Evolutionary conservation across 1,140 invertebrate species (phyloP).

Genomic region (Aplysia californica): DNA sequence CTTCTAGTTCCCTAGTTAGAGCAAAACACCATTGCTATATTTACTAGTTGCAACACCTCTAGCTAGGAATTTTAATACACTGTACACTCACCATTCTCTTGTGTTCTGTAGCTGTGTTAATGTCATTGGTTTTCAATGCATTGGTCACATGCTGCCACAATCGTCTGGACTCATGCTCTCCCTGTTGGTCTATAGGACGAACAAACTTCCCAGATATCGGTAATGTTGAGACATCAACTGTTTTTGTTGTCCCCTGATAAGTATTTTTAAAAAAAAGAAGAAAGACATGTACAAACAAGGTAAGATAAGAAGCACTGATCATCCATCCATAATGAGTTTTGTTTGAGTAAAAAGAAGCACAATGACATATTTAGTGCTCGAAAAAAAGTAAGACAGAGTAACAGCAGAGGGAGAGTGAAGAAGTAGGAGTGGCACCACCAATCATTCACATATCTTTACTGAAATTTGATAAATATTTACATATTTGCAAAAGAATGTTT

Average conservation of each 20-base stretch:
- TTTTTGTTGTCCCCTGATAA: constrained; percentile 49
- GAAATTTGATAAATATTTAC: too few relatives aligned
- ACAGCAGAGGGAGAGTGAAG: too few relatives aligned
- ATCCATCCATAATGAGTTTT: too few relatives aligned
- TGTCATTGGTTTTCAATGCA: constrained; percentile 54
- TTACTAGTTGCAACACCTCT: not conserved
- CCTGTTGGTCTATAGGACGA: constrained; percentile 56
- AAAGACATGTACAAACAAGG: constrained; percentile 10
- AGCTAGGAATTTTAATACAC: not conserved
- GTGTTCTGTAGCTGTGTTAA: constrained; percentile 64
- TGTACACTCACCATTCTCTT: constrained; percentile 60
- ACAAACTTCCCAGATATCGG: constrained; percentile 56
- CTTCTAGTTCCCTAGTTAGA: not conserved
- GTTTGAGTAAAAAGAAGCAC: too few relatives aligned
- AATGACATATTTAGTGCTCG: too few relatives aligned
- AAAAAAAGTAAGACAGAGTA: too few relatives aligned
- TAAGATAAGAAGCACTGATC: too few relatives aligned
- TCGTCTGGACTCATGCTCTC: constrained; percentile 63
- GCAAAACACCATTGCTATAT: not conserved
- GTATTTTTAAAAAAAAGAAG: constrained; percentile 17
- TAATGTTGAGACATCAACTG: constrained; percentile 52
- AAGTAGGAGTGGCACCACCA: too few relatives aligned
- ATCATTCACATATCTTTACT: too few relatives aligned
- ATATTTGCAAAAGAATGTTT: too few relatives aligned
- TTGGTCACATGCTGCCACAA: constrained; percentile 66